Evolutionary conservation across 1,140 invertebrate species (phyloP).

Genomic region (Bactericera cockerelli): DNA sequence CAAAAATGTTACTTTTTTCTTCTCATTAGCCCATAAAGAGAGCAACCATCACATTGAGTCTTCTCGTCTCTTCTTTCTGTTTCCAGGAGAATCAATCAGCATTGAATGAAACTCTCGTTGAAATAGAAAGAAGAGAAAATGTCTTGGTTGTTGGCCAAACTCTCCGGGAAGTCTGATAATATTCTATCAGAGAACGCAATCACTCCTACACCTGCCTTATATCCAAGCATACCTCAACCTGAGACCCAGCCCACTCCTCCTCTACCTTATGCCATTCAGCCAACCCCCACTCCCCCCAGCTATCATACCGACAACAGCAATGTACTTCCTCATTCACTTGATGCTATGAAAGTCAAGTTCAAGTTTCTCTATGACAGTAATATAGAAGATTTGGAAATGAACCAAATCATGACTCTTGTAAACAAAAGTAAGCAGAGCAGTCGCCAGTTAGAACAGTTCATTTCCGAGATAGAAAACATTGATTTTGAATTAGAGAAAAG

Average conservation of each 20-base stretch:
- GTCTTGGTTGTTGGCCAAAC: background rate
- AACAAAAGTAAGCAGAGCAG: background rate
- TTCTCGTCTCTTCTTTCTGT: too few relatives aligned
- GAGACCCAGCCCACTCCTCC: constrained; percentile 29
- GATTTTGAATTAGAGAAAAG: background rate
- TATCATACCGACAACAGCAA: background rate
- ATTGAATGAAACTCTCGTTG: background rate
- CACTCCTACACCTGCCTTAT: constrained; percentile 26
- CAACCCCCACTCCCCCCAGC: background rate
- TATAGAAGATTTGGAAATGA: background rate
- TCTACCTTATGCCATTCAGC: constrained; percentile 19
- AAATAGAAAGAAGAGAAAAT: background rate
- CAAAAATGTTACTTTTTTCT: too few relatives aligned
- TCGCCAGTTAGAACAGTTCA: background rate
- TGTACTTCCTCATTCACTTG: background rate
- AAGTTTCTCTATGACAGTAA: background rate
- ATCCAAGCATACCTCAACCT: constrained; percentile 28
- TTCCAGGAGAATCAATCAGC: background rate
- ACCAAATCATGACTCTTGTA: background rate
- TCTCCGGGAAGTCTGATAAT: constrained; percentile 18
- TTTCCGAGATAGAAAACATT: background rate
- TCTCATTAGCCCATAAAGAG: too few relatives aligned
- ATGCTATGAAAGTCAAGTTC: background rate
- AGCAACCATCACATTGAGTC: too few relatives aligned
- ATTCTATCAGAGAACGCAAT: constrained; percentile 26